Conservation (phyloP, 2,113 vertebrate genomes). For the Panthera leo region DNA sequence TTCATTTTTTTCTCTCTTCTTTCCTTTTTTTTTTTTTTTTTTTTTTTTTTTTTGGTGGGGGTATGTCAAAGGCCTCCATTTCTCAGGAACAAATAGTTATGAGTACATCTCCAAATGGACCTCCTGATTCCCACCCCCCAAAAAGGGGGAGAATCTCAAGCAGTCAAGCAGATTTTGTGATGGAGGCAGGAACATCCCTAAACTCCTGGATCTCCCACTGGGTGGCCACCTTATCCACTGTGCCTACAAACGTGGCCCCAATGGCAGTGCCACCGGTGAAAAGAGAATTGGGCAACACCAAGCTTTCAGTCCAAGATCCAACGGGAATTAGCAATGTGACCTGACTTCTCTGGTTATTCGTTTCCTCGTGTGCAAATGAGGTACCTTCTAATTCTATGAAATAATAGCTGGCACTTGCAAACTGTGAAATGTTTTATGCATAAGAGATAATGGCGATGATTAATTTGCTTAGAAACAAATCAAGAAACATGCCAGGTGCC, state of each 20-base stretch:
- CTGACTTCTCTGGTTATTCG: not conserved
- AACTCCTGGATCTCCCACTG: not conserved
- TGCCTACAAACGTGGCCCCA: not conserved
- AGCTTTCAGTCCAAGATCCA: not conserved
- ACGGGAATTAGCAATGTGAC: not conserved
- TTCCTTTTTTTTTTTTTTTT: not conserved
- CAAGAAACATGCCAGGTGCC: not conserved
- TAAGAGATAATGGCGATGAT: not conserved
- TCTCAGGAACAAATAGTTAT: not conserved
- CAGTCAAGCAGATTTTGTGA: not conserved
- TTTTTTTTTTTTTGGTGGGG: not conserved
- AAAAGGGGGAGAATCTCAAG: not conserved
- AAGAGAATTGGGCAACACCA: not conserved
- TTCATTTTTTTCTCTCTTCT: not conserved
- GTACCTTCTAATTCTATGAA: slow-evolving; percentile 14
- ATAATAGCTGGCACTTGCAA: not conserved
- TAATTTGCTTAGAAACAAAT: slow-evolving; percentile 15
- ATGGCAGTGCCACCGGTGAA: not conserved
- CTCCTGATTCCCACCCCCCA: not conserved
- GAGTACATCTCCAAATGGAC: not conserved
- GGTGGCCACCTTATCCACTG: not conserved
- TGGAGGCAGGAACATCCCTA: not conserved
- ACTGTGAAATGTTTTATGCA: not conserved
- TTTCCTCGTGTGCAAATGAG: not conserved
- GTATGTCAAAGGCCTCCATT: not conserved